Evolutionary conservation across 2,888 invertebrate genomes (phyloP).

Genomic region (Spisula subtruncata): DNA sequence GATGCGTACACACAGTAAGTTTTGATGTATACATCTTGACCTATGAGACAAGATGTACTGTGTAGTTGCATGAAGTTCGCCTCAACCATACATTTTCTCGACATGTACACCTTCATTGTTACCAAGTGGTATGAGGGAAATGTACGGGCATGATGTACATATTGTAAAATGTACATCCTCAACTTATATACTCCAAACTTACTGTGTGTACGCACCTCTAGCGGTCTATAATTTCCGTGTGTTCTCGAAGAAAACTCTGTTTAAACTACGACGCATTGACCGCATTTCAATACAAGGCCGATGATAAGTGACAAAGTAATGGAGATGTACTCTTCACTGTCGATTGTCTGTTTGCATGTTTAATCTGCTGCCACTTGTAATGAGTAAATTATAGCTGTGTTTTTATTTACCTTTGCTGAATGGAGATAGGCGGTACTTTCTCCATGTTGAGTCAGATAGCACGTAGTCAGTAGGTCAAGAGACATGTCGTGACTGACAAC

Average conservation of each 20-base stretch:
- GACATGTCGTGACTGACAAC: not conserved
- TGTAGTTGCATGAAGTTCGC: no score
- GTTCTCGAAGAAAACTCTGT: not conserved
- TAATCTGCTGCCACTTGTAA: not conserved
- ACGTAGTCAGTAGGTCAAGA: not conserved
- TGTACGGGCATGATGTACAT: no score
- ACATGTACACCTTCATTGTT: no score
- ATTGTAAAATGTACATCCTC: no score
- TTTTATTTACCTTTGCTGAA: not conserved
- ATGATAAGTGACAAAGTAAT: not conserved
- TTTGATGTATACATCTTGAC: no score
- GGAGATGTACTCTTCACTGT: not conserved
- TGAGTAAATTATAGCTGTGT: not conserved
- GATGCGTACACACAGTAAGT: no score
- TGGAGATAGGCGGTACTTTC: not conserved
- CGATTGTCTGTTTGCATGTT: not conserved
- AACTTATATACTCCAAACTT: no score
- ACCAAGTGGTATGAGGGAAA: no score
- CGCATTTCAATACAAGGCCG: not conserved
- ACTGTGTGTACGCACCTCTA: no score
- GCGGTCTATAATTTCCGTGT: no score
- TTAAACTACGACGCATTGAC: constrained; percentile 2
- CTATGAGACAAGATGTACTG: no score
- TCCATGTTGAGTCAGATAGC: not conserved
- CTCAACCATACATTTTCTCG: no score